Conservation (phyloP, 2,113 vertebrate genomes). For the Taxidea taxus region DNA sequence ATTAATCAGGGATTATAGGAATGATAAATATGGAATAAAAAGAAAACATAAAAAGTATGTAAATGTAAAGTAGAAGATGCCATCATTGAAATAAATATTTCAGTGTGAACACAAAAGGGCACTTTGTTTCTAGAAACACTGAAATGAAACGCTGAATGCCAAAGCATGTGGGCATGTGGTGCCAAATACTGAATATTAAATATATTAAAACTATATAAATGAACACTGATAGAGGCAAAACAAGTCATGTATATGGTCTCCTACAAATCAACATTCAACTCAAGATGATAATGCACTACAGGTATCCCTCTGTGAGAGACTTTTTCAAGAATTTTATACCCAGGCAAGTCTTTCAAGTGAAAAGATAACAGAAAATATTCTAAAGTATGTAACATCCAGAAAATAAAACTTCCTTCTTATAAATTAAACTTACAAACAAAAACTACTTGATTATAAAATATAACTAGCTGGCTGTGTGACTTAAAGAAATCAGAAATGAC, state of each 20-base stretch:
- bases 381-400: not conserved
- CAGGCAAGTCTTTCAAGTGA: not conserved
- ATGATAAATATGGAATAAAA: not conserved
- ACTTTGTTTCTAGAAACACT: not conserved
- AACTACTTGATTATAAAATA: not conserved
- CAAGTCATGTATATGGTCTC: not conserved
- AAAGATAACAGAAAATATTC: not conserved
- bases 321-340: not conserved
- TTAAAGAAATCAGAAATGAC: not conserved
- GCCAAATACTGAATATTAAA: not conserved
- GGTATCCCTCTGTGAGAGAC: not conserved
- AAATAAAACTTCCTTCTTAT: not conserved
- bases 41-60: not conserved
- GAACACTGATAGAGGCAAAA: not conserved
- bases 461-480: not conserved
- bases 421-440: not conserved
- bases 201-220: not conserved
- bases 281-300: not conserved
- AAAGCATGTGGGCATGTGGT: not conserved
- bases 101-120: not conserved
- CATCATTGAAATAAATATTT: not conserved
- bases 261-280: not conserved
- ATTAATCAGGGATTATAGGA: not conserved
- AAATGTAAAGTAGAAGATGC: not conserved
- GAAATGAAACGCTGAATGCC: not conserved